Base-by-base conservation (phyloP, 2,888 invertebrate genomes). In the Scaptomyza cyrtandrae region DNA sequence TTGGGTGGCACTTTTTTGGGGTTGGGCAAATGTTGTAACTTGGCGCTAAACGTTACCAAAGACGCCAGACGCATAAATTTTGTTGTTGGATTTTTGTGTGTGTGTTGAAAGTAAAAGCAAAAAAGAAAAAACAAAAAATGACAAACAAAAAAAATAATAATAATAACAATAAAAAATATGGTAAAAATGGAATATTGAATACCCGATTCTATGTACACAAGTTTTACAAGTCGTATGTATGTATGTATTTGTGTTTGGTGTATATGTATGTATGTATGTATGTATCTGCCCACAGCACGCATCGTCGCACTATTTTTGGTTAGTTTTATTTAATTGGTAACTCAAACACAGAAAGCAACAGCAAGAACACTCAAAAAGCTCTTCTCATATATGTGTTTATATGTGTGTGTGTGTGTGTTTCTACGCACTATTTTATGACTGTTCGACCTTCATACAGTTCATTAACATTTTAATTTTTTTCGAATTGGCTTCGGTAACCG, bases 401-500 rank as follows among this genome's bases (percentile, higher is more conserved):
- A 5, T 29, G 29, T 29, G 7, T 29, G 29, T 29, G 29, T 29
- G 29, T 50, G 19, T 52, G 24, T 37, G 7, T 48, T 68, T 48
- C 52, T 64, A 59, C 68, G 58, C 68, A 53, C 57, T 49, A 19
- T 24, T 49, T 64, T 55, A 64, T 65, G 46, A 56, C 58, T 64
- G 41, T 60, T 55, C 85, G 86, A 85, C 86, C 86, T 86, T 89
- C 87, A 76, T 70, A 80, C 71, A 82, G 86, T 87, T 86, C 86
- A 86, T 86, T 87, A 86, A 80, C 86, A 87, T 84, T 86, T 78
- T 60, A 27, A 37, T 35, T 55, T 69, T 53, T 39, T n/a, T 39
- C 10, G 48, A 48, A 52, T 73, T 61, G 49, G 46, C 52, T 58
- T 57, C 16, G 46, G 48, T 37, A 71, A 35, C 60, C 43, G 53